phyloP scores from a whole-genome alignment of 2,113 vertebrate genomes.

The Psittacara wagleri region DNA sequence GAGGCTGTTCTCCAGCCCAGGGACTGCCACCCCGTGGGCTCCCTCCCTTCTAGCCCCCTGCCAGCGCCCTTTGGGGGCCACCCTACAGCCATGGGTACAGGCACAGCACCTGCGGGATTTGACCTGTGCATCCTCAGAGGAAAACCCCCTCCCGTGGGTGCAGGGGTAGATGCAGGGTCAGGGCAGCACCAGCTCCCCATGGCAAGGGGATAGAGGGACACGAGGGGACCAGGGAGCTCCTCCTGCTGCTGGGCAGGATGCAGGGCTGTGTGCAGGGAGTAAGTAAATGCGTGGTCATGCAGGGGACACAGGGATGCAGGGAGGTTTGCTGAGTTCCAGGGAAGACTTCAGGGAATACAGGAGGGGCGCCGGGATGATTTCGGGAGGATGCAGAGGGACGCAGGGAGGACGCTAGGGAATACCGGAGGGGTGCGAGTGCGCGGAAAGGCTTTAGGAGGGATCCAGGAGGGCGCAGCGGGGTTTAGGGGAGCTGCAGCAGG shows the following conservation, averaged over 20 bases:
- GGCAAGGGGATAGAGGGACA: neutral
- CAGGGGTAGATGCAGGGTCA: neutral
- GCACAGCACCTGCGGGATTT: neutral
- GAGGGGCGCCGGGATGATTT: neutral
- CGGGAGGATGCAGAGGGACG: neutral
- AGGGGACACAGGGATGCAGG: neutral
- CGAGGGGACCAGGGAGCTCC: neutral
- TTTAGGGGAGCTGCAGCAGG: neutral
- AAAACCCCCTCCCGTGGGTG: neutral
- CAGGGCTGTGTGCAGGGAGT: neutral
- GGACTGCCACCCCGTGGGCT: too few relatives aligned
- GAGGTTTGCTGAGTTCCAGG: neutral
- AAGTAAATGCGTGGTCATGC: neutral
- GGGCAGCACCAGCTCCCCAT: neutral
- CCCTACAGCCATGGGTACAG: fast-evolving
- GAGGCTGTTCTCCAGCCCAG: neutral
- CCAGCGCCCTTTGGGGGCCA: neutral
- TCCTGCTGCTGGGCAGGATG: neutral
- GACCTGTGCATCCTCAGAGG: neutral
- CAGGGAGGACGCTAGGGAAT: fast-evolving
- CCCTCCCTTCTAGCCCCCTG: neutral
- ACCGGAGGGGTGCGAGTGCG: neutral
- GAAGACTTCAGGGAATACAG: neutral
- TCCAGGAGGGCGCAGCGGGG: too few relatives aligned
- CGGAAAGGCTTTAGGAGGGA: neutral